Conservation (phyloP, 2,888 invertebrate genomes). For the Phasia obesa region DNA sequence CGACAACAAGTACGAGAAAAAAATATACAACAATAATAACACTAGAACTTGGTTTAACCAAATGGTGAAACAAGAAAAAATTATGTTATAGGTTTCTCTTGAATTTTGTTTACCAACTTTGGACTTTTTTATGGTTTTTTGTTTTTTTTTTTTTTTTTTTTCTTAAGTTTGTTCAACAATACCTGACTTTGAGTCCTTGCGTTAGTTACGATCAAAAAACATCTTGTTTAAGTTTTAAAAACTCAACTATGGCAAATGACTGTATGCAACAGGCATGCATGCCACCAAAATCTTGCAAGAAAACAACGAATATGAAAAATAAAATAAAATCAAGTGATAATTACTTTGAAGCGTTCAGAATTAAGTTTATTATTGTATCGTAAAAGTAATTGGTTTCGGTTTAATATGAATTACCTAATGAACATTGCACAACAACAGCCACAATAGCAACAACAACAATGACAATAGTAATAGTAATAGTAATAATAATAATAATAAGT, state of each 20-base stretch:
- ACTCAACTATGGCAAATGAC: conserved; percentile 34
- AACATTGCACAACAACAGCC: conserved; percentile 22
- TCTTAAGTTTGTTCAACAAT: conserved; percentile 7
- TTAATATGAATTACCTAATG: conserved; percentile 71
- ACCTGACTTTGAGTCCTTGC: background rate
- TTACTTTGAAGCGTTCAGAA: conserved; percentile 75
- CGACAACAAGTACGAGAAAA: conserved; percentile 22
- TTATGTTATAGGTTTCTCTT: conserved; percentile 14
- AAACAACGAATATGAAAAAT: conserved; percentile 7
- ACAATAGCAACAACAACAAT: conserved; percentile 4
- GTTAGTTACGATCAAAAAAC: background rate
- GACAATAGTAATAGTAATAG: background rate
- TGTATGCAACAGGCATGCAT: conserved; percentile 23
- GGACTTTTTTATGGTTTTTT: conserved; percentile 53
- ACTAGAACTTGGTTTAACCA: conserved; percentile 11
- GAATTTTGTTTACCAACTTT: conserved; percentile 26
- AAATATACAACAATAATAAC: conserved; percentile 21
- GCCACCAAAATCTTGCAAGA: conserved; percentile 41
- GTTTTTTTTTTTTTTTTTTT: background rate
- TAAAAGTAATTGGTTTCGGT: conserved; percentile 81
- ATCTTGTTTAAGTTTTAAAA: conserved; percentile 51
- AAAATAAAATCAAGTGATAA: conserved; percentile 66
- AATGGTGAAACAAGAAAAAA: background rate
- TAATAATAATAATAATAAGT: too few relatives aligned
- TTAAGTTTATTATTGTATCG: conserved; percentile 79